Evolutionary conservation across 2,113 vertebrate genomes (phyloP).

Genomic region (Podarcis cretensis): DNA sequence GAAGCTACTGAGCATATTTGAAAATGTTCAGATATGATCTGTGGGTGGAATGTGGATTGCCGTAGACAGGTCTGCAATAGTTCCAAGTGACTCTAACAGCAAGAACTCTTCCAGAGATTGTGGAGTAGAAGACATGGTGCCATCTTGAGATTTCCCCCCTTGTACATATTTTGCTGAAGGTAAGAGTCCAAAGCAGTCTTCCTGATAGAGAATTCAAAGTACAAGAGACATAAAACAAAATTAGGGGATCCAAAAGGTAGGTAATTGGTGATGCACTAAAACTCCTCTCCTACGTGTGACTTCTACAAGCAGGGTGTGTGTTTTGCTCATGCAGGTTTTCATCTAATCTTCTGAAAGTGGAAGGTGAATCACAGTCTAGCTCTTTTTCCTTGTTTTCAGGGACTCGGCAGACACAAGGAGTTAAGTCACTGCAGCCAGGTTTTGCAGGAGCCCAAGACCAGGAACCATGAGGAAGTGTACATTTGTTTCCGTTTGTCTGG

Average conservation of each 20-base stretch:
- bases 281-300: background rate
- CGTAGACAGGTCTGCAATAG: background rate
- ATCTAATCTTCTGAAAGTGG: background rate
- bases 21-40: background rate
- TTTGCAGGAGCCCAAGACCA: conserved; percentile 50
- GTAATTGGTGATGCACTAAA: background rate
- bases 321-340: too few species aligned
- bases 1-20: background rate
- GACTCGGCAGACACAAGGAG: conserved; percentile 54
- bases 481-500: conserved; percentile 57
- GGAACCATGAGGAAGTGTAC: conserved; percentile 34
- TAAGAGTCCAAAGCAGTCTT: background rate
- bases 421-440: conserved; percentile 16
- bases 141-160: background rate
- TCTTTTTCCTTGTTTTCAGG: conserved; percentile 57
- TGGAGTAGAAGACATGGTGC: too few species aligned
- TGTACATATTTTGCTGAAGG: background rate
- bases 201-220: background rate
- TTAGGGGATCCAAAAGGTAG: background rate
- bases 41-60: background rate
- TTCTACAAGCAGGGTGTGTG: too few species aligned
- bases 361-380: background rate
- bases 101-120: background rate
- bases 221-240: too few species aligned
- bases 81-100: background rate